Evolutionary conservation across 2,113 vertebrate species (phyloP).

Genomic region (Centrocercus urophasianus): DNA sequence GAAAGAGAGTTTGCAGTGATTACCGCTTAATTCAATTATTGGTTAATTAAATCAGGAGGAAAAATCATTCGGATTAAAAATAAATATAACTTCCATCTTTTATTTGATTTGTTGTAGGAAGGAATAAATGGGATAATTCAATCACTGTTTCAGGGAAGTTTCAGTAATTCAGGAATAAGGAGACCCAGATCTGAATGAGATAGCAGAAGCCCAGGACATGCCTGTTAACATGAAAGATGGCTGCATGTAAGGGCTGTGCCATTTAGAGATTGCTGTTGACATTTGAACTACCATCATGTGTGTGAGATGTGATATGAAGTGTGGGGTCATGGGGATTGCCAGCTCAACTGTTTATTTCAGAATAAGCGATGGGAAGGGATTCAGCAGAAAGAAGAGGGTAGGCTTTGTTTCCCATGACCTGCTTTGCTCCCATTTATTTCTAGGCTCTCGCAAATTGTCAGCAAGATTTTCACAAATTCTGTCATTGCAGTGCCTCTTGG

Average conservation of each 20-base stretch:
- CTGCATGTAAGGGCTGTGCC: neutral
- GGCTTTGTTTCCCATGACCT: neutral
- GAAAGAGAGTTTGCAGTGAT: constrained; percentile 11
- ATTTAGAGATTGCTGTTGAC: constrained; percentile 12
- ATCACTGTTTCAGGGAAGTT: constrained; percentile 41
- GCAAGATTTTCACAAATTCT: neutral
- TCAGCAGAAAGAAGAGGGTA: neutral
- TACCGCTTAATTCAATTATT: constrained; percentile 52
- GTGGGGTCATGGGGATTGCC: neutral
- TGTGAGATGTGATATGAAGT: neutral
- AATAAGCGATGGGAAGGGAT: neutral
- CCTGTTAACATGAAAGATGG: neutral
- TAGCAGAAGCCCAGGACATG: constrained; percentile 3
- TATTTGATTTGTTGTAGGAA: constrained; percentile 70
- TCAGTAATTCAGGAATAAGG: constrained; percentile 38
- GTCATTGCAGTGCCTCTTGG: neutral
- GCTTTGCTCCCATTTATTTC: neutral
- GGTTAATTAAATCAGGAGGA: constrained; percentile 66
- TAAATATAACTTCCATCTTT: constrained; percentile 54
- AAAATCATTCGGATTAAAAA: constrained; percentile 67
- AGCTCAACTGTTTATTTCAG: neutral
- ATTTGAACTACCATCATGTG: neutral
- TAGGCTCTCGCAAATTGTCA: neutral
- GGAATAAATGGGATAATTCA: constrained; percentile 52
- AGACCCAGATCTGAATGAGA: constrained; percentile 23